Evolutionary conservation across 2,888 invertebrate species (phyloP).

Genomic region (Strigamia transsilvanica): DNA sequence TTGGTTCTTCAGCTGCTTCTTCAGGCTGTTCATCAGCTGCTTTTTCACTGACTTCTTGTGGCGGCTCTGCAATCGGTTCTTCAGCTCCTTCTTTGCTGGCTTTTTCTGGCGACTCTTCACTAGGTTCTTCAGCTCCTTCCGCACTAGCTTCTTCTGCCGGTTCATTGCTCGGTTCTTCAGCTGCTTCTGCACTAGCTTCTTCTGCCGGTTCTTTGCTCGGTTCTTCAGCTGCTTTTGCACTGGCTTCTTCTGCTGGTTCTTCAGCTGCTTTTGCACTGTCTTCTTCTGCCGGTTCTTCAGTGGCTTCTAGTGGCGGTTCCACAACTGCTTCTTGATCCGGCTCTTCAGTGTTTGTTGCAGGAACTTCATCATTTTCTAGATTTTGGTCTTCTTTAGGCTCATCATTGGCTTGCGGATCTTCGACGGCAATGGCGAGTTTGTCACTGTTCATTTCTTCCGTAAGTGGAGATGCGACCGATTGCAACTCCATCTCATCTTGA

Average conservation of each 20-base stretch:
- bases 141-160: conserved; percentile 6
- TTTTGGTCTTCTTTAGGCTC: conserved; percentile 25
- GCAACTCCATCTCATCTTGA: background rate
- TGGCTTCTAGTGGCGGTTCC: background rate
- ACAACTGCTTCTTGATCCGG: background rate
- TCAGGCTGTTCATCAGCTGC: background rate
- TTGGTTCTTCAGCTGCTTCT: background rate
- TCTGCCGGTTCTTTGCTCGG: background rate
- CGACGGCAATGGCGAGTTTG: background rate
- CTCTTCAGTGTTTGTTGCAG: background rate
- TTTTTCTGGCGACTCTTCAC: background rate
- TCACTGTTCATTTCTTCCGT: background rate
- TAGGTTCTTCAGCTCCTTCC: background rate
- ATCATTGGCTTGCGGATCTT: background rate
- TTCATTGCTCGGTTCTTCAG: background rate
- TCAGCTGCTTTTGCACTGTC: conserved; percentile 56
- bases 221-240: conserved; percentile 1
- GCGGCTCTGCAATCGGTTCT: background rate
- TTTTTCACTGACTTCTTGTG: conserved; percentile 33
- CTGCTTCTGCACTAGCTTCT: no score
- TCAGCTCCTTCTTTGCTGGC: background rate
- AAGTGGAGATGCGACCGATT: background rate
- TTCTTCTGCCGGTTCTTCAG: conserved; percentile 54
- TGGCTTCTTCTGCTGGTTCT: conserved; percentile 48
- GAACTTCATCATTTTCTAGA: conserved; percentile 36